Percentiles rank a stretch among this genome's conserved stretches.
Evolutionary conservation across 1,140 invertebrate genomes (phyloP).

Genomic region (Potamilus streckersoni): DNA sequence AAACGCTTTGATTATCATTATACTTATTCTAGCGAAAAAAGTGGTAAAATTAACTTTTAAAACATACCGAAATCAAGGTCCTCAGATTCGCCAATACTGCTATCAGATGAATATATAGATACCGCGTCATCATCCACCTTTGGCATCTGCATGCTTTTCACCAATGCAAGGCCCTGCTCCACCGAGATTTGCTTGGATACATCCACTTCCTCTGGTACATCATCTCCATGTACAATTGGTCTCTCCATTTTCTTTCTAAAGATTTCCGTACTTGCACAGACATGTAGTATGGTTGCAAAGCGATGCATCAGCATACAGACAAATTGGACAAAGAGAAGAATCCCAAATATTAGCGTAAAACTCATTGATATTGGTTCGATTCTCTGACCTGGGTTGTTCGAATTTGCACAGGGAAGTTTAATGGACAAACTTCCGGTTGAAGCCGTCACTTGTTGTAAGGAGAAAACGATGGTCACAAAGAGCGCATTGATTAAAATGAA

Average conservation of each 20-base stretch:
- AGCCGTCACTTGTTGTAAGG: conserved; percentile 40
- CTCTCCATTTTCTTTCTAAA: conserved; percentile 20
- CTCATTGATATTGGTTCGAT: conserved; percentile 68
- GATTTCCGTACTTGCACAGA: conserved; percentile 54
- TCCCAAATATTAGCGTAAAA: conserved; percentile 69
- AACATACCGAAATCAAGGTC: too few relatives aligned
- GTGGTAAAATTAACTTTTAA: too few relatives aligned
- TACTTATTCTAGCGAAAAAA: too few relatives aligned
- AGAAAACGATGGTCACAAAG: conserved; percentile 61
- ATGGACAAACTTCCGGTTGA: conserved; percentile 38
- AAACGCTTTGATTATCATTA: too few relatives aligned
- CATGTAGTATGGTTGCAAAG: conserved; percentile 64
- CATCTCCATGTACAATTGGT: too few relatives aligned
- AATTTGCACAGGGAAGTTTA: conserved; percentile 30
- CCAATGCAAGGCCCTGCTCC: too few relatives aligned
- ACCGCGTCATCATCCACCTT: too few relatives aligned
- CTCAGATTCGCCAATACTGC: too few relatives aligned
- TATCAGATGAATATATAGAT: too few relatives aligned
- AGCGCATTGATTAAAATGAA: conserved; percentile 63
- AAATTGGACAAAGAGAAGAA: conserved; percentile 69
- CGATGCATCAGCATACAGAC: conserved; percentile 70
- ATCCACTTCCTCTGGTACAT: too few relatives aligned
- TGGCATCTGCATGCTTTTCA: too few relatives aligned
- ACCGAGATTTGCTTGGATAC: too few relatives aligned
- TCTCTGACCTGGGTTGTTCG: conserved; percentile 31